phyloP scores from a whole-genome alignment of 2,797 vertebrate species.

The Thamnophis elegans region DNA sequence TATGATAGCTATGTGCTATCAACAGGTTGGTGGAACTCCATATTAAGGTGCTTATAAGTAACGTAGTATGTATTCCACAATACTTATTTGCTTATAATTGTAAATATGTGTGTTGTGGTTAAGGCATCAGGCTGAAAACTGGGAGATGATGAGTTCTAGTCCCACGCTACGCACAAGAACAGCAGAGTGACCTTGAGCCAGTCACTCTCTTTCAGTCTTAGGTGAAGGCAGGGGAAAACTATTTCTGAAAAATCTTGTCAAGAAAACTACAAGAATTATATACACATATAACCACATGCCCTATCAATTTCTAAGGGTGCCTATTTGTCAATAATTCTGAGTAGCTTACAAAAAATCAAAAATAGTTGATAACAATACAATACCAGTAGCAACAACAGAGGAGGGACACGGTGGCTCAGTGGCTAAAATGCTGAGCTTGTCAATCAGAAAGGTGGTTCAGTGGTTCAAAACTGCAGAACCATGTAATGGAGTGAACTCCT shows the following conservation, averaged over 20 bases:
- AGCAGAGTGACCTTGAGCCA: not conserved
- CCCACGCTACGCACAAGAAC: not conserved
- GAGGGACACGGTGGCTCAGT: no score
- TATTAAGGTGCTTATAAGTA: not conserved
- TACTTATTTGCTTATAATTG: not conserved
- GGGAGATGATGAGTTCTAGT: not conserved
- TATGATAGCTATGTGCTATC: no score
- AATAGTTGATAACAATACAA: no score
- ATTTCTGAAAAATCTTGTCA: not conserved
- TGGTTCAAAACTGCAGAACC: no score
- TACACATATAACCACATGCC: not conserved
- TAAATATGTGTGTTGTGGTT: not conserved
- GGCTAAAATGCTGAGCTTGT: no score
- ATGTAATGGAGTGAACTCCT: no score
- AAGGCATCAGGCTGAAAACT: not conserved
- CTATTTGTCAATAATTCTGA: no score
- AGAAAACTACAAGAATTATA: not conserved
- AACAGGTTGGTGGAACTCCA: not conserved
- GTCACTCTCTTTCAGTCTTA: not conserved
- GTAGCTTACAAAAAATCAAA: no score
- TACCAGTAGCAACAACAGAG: not conserved
- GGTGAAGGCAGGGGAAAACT: no score
- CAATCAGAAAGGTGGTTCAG: no score
- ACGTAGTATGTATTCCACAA: not conserved
- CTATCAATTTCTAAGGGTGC: not conserved